Evolutionary conservation across 2,797 vertebrate genomes (phyloP).

Genomic region (Caiman crocodilus): DNA sequence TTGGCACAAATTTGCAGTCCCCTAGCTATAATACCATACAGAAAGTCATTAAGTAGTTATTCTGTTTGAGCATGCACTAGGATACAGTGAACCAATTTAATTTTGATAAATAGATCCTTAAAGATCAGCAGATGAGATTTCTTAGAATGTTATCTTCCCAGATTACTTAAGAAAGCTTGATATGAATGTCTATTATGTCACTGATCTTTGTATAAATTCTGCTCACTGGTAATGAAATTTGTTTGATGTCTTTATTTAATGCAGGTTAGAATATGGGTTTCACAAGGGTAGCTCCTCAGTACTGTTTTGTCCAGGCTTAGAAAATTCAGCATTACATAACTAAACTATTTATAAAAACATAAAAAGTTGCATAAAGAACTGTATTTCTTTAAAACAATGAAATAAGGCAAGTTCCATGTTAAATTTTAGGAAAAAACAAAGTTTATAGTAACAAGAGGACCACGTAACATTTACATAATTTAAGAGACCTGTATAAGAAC

Average conservation of each 20-base stretch:
- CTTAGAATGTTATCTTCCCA: background rate
- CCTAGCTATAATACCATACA: background rate
- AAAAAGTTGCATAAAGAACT: background rate
- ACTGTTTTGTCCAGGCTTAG: background rate
- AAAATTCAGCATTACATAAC: background rate
- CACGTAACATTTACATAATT: background rate
- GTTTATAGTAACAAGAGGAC: background rate
- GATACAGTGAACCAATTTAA: background rate
- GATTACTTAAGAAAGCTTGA: conserved; percentile 10
- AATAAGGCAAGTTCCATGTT: background rate
- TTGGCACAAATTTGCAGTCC: conserved; percentile 1
- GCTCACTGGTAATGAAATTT: background rate
- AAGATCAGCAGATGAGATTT: background rate
- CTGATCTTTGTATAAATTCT: background rate
- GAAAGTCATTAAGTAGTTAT: conserved; percentile 16
- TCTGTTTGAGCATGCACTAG: background rate
- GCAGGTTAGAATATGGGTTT: background rate
- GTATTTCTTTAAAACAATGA: background rate
- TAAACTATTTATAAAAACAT: background rate
- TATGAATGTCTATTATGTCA: background rate
- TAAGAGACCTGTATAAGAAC: background rate
- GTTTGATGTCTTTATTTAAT: background rate
- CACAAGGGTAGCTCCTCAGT: background rate
- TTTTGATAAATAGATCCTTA: conserved; percentile 23
- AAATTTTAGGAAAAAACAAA: background rate